phyloP scores from a whole-genome alignment of 2,888 invertebrate species.

The Polydesmus complanatus region DNA sequence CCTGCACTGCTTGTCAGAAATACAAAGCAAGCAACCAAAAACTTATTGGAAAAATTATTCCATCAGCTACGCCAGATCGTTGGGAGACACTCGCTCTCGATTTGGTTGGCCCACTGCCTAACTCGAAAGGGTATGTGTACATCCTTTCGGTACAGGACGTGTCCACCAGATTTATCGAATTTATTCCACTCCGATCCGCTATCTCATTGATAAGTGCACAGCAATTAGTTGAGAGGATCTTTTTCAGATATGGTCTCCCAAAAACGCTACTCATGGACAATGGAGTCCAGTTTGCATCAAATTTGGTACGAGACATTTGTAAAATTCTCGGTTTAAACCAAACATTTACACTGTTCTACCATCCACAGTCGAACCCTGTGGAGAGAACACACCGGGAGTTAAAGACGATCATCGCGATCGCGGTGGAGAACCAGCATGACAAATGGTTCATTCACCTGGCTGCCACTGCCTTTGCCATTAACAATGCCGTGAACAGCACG shows the following conservation, averaged over 20 bases:
- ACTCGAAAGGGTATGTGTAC: background rate
- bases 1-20: constrained; percentile 13
- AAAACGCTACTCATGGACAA: constrained; percentile 9
- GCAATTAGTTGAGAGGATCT: constrained; percentile 5
- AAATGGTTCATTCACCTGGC: constrained; percentile 4
- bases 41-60: background rate
- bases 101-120: constrained; percentile 7
- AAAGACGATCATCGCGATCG: constrained; percentile 8
- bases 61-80: background rate
- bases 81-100: background rate
- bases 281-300: too few species aligned
- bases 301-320: background rate
- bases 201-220: constrained; percentile 5
- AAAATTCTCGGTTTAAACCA: constrained; percentile 8
- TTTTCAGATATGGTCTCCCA: constrained; percentile 10
- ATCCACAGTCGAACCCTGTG: constrained; percentile 13
- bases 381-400: constrained; percentile 11
- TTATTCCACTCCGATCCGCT: constrained; percentile 7
- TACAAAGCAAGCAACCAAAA: constrained; percentile 1
- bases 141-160: constrained; percentile 4
- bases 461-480: constrained; percentile 12
- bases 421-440: constrained; percentile 6
- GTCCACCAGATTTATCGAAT: constrained; percentile 11
- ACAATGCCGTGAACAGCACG: constrained; percentile 3
- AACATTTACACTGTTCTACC: constrained; percentile 9